A percentile compares a stretch with the other conserved stretches of the same genome.
Conservation (phyloP, 2,888 invertebrate species). For the Punctoribates punctum region DNA sequence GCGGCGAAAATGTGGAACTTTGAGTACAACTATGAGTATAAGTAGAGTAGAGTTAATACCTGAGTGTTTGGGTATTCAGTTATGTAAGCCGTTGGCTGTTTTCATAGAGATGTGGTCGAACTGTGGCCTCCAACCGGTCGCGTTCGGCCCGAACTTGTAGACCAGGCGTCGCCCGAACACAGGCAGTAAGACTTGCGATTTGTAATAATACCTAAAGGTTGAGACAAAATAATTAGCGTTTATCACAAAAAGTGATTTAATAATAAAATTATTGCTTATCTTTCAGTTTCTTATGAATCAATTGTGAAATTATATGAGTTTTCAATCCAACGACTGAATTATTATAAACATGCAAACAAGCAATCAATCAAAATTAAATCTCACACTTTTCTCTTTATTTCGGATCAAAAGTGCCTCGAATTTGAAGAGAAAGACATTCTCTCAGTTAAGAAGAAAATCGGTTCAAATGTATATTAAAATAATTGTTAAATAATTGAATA, state of each 20-base stretch:
- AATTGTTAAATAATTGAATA: slow-evolving; percentile 2
- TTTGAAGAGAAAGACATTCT: not conserved
- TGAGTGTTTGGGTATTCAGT: not conserved
- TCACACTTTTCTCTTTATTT: not conserved
- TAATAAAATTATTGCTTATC: not conserved
- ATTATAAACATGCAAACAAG: slow-evolving; percentile 5
- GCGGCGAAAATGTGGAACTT: not conserved
- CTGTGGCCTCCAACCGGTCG: slow-evolving; percentile 67
- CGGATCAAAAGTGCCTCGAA: not conserved
- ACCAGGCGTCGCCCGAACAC: slow-evolving; percentile 72
- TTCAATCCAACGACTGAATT: not conserved
- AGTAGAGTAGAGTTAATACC: not conserved
- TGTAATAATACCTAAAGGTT: slow-evolving; percentile 68
- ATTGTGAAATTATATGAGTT: not conserved
- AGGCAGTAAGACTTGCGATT: slow-evolving; percentile 68
- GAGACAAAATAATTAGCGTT: not conserved
- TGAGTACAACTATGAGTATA: slow-evolving; percentile 20
- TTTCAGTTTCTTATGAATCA: not conserved
- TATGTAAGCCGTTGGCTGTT: not conserved
- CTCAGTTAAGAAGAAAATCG: not conserved
- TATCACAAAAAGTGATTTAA: not conserved
- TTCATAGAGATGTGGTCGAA: slow-evolving; percentile 50
- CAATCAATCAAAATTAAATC: slow-evolving; percentile 6
- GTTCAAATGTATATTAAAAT: slow-evolving; percentile 3
- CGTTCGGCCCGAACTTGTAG: slow-evolving; percentile 76